Evolutionary conservation across 2,888 invertebrate species (phyloP), one percentile per base, ranked within the genome.

Genomic region (Cotesia congregata): DNA sequence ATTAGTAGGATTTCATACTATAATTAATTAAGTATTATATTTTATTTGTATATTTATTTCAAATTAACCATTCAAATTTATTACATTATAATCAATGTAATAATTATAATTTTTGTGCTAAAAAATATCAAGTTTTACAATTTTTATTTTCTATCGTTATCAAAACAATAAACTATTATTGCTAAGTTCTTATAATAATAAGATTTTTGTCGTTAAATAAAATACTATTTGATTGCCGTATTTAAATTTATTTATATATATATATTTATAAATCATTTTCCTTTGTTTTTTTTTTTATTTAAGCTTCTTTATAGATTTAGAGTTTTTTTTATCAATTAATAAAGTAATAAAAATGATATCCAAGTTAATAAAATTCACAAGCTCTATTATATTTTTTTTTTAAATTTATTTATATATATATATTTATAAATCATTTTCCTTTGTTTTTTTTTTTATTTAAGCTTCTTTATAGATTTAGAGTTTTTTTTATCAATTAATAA

Each of bases 221-320:
- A 50, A 50, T 50, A 50, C 50, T 50, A 50, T 50, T 50, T 50
- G 50, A 38, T 67, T 50, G 12, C 50, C 50, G 50, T 64, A 64
- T 64, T 64, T 64, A 1, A 1, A 17, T 0, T 15, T 15, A 64
- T 20, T 64, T 62, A 50, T 50, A 9, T 50, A 50, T 50, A 50
- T 50, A 50, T 50, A 50, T 50, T 7, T 50, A 50, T 50, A 50
- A 7, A 50, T 12, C 7, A 50, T 50, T 50, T 50, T 4, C 12
- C 7, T 7, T 50, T 50, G 4, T 50, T 50, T 50, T 50, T 50
- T 12, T 9, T 50, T 50, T 12, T 7, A 50, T 50, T 12, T 50
- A 50, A 50, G 50, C 50, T 50, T 50, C 50, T 50, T 2, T 12
- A 50, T 50, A 12, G 4, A 12, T 50, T 12, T 50, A 9, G 12